Conservation (phyloP, 2,888 invertebrate genomes). For the Clivina fossor region DNA sequence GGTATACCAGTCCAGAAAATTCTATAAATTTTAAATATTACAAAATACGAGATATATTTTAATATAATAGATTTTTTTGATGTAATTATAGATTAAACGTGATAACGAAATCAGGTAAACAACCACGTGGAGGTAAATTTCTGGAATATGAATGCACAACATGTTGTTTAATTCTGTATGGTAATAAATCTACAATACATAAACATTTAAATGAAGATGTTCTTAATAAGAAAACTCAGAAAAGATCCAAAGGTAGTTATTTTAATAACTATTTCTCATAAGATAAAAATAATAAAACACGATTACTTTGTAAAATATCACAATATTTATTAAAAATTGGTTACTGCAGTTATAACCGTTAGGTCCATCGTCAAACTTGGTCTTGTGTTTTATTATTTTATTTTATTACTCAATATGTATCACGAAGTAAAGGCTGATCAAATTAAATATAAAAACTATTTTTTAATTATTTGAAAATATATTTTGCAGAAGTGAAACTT, state of each 20-base stretch:
- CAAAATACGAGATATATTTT: no score
- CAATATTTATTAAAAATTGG: not conserved
- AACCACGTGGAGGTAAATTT: constrained; percentile 10
- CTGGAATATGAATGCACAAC: constrained; percentile 48
- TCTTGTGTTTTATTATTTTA: constrained; percentile 1
- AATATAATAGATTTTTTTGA: no score
- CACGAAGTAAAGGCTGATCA: not conserved
- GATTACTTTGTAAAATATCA: not conserved
- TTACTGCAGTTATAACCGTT: no score
- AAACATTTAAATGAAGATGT: constrained; percentile 41
- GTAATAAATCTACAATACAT: constrained; percentile 46
- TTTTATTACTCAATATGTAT: no score
- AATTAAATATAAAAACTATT: constrained; percentile 1
- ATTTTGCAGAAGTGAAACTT: constrained; percentile 40
- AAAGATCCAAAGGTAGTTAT: constrained; percentile 32
- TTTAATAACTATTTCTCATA: not conserved
- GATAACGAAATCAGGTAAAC: no score
- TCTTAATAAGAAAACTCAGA: constrained; percentile 24
- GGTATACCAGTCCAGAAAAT: no score
- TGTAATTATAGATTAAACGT: no score
- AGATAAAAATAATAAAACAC: no score
- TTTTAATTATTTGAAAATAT: not conserved
- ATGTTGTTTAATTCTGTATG: constrained; percentile 47
- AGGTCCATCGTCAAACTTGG: constrained; percentile 13
- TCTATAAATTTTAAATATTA: no score